These are phyloP conservation scores for Lithophane socia DNA, from an alignment of 2,888 invertebrate species.

Conservation along the genomic window DNA sequence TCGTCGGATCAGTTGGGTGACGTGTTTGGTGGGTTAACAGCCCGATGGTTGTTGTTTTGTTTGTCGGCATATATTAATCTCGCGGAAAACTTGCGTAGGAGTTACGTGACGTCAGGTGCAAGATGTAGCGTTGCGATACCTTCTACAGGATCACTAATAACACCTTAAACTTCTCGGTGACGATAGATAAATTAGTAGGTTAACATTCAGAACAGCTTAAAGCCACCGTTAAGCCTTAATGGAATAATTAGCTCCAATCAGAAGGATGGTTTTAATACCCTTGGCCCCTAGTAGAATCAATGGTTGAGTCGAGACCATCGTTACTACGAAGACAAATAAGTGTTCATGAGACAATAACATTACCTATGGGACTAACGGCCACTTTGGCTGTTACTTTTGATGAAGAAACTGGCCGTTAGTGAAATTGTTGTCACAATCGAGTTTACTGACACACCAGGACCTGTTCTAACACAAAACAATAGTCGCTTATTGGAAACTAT, in stretches of 20 bases:
- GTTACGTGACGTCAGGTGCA: neutral
- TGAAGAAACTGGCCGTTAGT: too few relatives aligned
- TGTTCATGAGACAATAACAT: neutral
- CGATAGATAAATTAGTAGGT: neutral
- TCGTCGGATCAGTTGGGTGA: neutral
- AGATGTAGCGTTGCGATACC: neutral
- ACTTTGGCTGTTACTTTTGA: too few relatives aligned
- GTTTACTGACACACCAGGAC: slow-evolving; percentile 1
- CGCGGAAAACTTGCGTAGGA: neutral
- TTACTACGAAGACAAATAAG: neutral
- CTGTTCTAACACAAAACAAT: slow-evolving; percentile 27
- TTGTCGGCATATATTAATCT: too few relatives aligned
- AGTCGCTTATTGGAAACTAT: neutral
- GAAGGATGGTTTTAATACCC: neutral
- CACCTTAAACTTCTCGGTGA: neutral
- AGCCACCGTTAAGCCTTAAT: neutral
- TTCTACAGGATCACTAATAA: neutral
- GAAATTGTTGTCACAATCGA: neutral
- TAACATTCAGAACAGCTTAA: neutral
- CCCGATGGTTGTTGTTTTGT: too few relatives aligned
- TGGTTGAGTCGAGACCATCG: neutral
- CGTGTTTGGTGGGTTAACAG: too few relatives aligned
- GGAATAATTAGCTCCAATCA: neutral
- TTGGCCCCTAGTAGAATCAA: neutral
- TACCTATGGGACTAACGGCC: neutral